These are phyloP conservation scores for Peromyscus leucopus DNA, from an alignment of 2,113 vertebrate species.

Conservation along the genomic window DNA sequence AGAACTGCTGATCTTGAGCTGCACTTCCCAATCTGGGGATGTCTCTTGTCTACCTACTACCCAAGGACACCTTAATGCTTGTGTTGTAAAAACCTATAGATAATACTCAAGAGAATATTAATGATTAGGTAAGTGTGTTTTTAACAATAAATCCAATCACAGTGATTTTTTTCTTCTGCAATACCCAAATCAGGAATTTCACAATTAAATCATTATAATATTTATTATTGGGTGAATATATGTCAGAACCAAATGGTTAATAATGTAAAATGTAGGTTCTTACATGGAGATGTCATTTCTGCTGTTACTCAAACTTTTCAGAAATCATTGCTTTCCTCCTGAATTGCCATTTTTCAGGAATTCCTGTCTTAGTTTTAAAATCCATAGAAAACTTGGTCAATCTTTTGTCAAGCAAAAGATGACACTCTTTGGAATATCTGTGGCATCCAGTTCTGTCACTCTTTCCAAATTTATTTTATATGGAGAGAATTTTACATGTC, in stretches of 20 bases:
- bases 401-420: not conserved
- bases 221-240: not conserved
- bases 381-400: not conserved
- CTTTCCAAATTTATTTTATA: not conserved
- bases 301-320: not conserved
- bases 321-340: not conserved
- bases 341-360: not conserved
- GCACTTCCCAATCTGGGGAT: not conserved
- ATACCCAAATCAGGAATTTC: not conserved
- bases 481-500: not conserved
- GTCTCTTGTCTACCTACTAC: not conserved
- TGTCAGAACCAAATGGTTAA: not conserved
- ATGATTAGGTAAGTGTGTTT: not conserved
- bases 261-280: not conserved
- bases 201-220: not conserved
- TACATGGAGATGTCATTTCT: not conserved
- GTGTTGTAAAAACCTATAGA: not conserved
- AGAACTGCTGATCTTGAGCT: not conserved
- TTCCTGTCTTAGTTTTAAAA: constrained; percentile 19
- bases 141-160: not conserved
- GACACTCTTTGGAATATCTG: not conserved
- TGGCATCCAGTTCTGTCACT: not conserved
- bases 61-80: not conserved
- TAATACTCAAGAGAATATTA: not conserved
- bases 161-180: not conserved